A percentile compares a stretch with the other conserved stretches of the same genome.
phyloP scores from a whole-genome alignment of 2,113 vertebrate species.

The Myiopsitta monachus region DNA sequence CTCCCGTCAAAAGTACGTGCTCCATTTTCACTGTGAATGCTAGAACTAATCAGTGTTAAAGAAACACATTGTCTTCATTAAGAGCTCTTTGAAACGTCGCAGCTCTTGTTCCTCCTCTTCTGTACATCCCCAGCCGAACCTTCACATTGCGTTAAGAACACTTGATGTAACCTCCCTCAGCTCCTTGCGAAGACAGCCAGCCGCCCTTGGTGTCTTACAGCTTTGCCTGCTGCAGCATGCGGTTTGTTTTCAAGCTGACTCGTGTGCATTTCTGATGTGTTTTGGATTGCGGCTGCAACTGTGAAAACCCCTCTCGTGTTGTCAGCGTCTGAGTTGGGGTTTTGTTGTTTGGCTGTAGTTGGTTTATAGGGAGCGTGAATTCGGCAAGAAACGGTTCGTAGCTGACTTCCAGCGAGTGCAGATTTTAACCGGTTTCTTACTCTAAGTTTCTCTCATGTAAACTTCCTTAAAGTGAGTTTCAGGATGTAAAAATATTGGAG shows the following conservation, averaged over 20 bases:
- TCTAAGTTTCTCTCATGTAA: neutral
- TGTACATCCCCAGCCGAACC: conserved; percentile 43
- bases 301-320: conserved; percentile 36
- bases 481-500: neutral
- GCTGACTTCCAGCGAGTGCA: neutral
- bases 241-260: conserved; percentile 31
- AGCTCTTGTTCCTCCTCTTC: conserved; percentile 26
- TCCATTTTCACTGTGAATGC: conserved; percentile 22
- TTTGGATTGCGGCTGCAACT: conserved; percentile 21
- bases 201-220: conserved; percentile 29
- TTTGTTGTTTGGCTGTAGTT: neutral
- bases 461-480: neutral
- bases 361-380: neutral
- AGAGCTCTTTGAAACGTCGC: conserved; percentile 51
- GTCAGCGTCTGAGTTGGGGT: neutral
- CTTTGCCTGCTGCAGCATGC: conserved; percentile 48
- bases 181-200: conserved; percentile 30
- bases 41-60: conserved; percentile 53
- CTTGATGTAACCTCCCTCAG: conserved; percentile 43
- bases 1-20: neutral
- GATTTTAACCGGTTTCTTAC: neutral
- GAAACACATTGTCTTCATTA: conserved; percentile 62
- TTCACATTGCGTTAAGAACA: conserved; percentile 53
- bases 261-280: conserved; percentile 44
- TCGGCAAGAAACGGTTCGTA: neutral